Conservation (phyloP, 2,113 vertebrate genomes). For the Anas platyrhynchos region DNA sequence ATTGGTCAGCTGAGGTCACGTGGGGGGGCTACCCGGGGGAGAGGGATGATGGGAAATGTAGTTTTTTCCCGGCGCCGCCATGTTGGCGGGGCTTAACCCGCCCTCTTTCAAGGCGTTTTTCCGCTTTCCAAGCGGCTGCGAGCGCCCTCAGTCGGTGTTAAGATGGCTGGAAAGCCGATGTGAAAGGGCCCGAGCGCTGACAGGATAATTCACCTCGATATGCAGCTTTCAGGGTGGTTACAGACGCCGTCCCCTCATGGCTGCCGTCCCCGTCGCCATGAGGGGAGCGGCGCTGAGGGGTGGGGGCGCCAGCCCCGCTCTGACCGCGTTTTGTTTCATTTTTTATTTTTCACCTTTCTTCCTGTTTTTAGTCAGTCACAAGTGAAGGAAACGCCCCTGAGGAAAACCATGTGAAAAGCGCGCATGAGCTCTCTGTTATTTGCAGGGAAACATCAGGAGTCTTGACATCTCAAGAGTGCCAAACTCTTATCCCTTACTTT, state of each 20-base stretch:
- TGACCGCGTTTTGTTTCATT: not conserved
- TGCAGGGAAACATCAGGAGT: not conserved
- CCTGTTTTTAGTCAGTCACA: not conserved
- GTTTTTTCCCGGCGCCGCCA: not conserved
- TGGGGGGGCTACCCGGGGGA: rapidly evolving
- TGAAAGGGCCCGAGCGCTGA: rapidly evolving
- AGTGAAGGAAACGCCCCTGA: not conserved
- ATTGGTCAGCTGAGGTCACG: rapidly evolving
- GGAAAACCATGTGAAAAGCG: not conserved
- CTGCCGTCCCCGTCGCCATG: not conserved
- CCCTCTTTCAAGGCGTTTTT: rapidly evolving
- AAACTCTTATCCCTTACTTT: not conserved
- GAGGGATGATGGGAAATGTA: not conserved
- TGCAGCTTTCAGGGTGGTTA: not conserved
- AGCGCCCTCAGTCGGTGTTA: rapidly evolving
- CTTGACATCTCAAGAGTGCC: not conserved
- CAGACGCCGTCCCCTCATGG: not conserved
- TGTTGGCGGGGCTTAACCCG: not conserved
- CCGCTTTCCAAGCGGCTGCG: rapidly evolving
- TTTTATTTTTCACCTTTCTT: no score
- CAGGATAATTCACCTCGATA: not conserved
- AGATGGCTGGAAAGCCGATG: not conserved
- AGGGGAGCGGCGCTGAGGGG: not conserved
- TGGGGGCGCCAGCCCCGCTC: not conserved
- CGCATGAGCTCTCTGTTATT: not conserved